A percentile compares a stretch with the other conserved stretches of the same genome.
Evolutionary conservation across 2,888 invertebrate species (phyloP).

Genomic region (Hypena proboscidalis): DNA sequence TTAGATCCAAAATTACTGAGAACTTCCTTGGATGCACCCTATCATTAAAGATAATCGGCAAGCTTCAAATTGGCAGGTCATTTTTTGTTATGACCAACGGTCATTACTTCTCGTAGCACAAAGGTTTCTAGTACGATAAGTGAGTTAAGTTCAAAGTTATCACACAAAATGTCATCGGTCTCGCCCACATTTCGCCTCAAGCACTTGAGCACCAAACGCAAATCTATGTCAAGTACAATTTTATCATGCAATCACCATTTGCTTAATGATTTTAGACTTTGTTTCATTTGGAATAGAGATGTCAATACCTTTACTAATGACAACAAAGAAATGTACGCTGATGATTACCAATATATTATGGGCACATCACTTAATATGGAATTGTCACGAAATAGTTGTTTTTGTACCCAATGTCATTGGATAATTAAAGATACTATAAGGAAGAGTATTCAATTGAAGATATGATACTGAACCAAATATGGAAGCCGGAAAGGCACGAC

Average conservation of each 20-base stretch:
- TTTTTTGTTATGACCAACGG: too few species aligned
- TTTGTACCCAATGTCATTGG: constrained; percentile 31
- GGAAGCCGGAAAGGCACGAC: too few species aligned
- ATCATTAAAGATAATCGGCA: too few species aligned
- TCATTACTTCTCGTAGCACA: neutral
- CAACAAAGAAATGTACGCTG: constrained; percentile 20
- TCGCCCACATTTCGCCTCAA: constrained; percentile 55
- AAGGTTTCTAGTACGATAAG: constrained; percentile 8
- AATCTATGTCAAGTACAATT: constrained; percentile 65
- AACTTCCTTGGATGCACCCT: too few species aligned
- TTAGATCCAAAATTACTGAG: too few species aligned
- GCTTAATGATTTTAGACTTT: constrained; percentile 17
- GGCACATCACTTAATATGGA: constrained; percentile 48
- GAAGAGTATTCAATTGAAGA: constrained; percentile 6
- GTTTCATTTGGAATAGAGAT: constrained; percentile 3
- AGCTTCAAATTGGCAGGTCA: too few species aligned
- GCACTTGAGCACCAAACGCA: constrained; percentile 51
- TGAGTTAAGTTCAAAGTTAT: constrained; percentile 44
- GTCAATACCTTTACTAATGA: neutral
- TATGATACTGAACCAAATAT: too few species aligned
- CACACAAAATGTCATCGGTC: constrained; percentile 51
- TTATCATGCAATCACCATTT: constrained; percentile 17
- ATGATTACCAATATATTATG: constrained; percentile 43
- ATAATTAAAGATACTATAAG: constrained; percentile 17
- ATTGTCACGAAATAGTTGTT: constrained; percentile 54